A percentile compares a stretch with the other conserved stretches of the same genome.
phyloP scores from a whole-genome alignment of 2,113 vertebrate species.

The Phrynocephalus versicolor region DNA sequence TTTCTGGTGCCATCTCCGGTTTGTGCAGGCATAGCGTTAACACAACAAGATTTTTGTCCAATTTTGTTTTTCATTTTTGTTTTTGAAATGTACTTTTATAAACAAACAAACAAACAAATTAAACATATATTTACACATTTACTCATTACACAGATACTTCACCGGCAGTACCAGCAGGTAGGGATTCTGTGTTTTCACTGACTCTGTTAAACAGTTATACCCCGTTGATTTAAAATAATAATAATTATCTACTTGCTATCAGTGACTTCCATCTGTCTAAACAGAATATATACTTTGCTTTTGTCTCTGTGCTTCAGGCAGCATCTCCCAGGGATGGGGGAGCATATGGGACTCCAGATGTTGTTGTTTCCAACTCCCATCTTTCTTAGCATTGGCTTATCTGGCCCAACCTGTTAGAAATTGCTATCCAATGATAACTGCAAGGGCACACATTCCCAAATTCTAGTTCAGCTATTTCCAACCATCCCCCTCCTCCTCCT shows the following conservation, averaged over 20 bases:
- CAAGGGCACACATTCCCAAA: no score
- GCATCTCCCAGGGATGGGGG: background rate
- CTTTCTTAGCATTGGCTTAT: no score
- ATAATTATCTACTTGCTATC: background rate
- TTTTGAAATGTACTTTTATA: background rate
- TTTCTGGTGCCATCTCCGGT: no score
- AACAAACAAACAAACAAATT: no score
- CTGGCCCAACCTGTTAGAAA: no score
- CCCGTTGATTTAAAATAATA: background rate
- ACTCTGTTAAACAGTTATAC: background rate
- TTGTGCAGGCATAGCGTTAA: no score
- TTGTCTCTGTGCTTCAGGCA: background rate
- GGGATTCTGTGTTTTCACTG: background rate
- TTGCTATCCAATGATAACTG: no score
- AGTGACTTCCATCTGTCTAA: background rate
- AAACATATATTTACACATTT: background rate
- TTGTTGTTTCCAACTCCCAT: no score
- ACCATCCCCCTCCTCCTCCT: no score
- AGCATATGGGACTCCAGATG: no score
- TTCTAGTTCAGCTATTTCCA: background rate
- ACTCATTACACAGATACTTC: background rate
- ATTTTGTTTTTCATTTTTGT: background rate
- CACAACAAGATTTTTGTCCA: no score
- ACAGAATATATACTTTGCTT: background rate
- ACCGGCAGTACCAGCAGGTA: background rate